Evolutionary conservation across 2,888 invertebrate species (phyloP), one percentile per base, ranked within the genome.

Genomic region (Lissocephala sabroskyi): DNA sequence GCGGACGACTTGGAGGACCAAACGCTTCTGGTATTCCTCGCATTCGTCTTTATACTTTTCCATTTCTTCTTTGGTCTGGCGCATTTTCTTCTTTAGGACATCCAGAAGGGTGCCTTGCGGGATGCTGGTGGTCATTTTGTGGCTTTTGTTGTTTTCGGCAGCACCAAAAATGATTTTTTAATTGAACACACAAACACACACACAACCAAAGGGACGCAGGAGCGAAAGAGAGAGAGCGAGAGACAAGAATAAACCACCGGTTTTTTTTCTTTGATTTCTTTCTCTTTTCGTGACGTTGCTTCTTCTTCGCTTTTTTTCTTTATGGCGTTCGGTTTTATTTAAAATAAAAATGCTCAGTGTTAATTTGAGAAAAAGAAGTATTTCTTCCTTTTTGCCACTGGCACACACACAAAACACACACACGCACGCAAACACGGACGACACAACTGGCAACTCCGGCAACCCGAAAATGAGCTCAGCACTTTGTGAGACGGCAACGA

Each of bases 51-150:
- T 97, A 88, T 95, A 96, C 87, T 95, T 93, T 86, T 98, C 98
- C 92, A 97, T 95, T 89, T 98, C 98, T 86, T 97, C 97, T 88
- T 97, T 97, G 80, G 97, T 95, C 87, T 96, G 96, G 79, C 96
- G 91, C 98, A 98, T 98, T 91, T 98, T 99, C 91, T 97, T 97
- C 91, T 98, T 98, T 83, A 98, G 90, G 83, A 97, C 96, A 87
- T 97, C 97, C 86, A 98, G 88, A 80, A 98, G 92, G 82, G 94
- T 93, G 84, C 95, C 95, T 88, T 96, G 95, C 86, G 92, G 92
- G 88, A 94, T 91, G 86, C 91, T 93, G 85, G 93, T 90, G 88
- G 94, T 92, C 94, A 94, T 95, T 61, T 79, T 78, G 65, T 59
- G 70, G 55, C 52, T 50, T 61, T 79, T 78, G 65, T 59, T 73